These are phyloP conservation scores for Acipenser transmontanus DNA, from an alignment of 2,797 vertebrate genomes.

Conservation along the genomic window DNA sequence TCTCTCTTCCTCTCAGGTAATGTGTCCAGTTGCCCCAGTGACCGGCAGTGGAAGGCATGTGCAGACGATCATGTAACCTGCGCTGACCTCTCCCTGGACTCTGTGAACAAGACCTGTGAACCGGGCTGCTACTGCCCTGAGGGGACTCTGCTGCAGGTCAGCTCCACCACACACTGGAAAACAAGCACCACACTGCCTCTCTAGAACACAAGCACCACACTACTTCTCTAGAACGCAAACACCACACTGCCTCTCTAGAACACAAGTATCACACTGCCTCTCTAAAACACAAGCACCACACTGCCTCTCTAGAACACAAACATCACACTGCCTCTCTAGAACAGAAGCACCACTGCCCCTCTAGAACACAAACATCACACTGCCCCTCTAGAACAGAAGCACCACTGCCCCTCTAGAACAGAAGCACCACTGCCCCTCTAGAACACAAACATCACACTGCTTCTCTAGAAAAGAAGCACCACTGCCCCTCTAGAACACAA, in stretches of 20 bases:
- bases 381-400: no score
- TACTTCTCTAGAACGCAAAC: no score
- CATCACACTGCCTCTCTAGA: no score
- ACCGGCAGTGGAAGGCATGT: conserved; percentile 66
- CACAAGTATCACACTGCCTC: neutral
- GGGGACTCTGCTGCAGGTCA: conserved; percentile 60
- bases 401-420: neutral
- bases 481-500: no score
- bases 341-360: no score
- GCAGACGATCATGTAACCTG: conserved; percentile 58
- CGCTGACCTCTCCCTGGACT: conserved; percentile 50
- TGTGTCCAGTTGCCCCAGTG: conserved; percentile 50
- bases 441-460: neutral
- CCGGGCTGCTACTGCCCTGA: conserved; percentile 70
- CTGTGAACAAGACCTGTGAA: conserved; percentile 46
- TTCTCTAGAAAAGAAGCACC: neutral
- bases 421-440: no score
- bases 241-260: no score
- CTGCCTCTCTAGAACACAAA: no score
- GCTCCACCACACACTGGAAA: neutral
- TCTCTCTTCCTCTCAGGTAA: conserved; percentile 39
- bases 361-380: no score
- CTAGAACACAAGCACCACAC: neutral
- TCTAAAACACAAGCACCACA: neutral
- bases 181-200: neutral